Conservation (phyloP, 2,888 invertebrate species). For the Hirtodrosophila duncani region DNA sequence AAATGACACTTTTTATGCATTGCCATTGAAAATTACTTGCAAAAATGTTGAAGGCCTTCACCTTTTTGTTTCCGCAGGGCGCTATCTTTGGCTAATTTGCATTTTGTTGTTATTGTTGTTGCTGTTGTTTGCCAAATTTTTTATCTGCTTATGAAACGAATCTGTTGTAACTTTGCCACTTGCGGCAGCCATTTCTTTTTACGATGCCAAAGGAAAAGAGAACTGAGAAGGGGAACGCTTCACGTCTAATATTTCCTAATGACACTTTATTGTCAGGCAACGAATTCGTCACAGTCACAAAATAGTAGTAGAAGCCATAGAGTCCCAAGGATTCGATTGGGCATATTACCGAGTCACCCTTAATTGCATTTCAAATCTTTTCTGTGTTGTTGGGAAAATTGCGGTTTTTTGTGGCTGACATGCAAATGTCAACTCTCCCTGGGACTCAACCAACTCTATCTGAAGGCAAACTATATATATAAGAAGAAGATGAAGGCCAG, state of each 20-base stretch:
- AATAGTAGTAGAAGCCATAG: slow-evolving; percentile 5
- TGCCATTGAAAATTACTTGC: slow-evolving; percentile 58
- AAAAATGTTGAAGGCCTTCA: slow-evolving; percentile 50
- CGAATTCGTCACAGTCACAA: slow-evolving; percentile 67
- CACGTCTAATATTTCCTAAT: slow-evolving; percentile 57
- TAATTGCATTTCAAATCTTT: slow-evolving; percentile 27
- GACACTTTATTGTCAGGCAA: slow-evolving; percentile 49
- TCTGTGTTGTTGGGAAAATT: not conserved
- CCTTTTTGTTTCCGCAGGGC: slow-evolving; percentile 42
- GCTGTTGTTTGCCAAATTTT: slow-evolving; percentile 44
- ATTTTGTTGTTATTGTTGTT: slow-evolving; percentile 52
- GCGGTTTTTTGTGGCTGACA: not conserved
- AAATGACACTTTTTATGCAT: too few species aligned
- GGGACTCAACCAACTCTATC: too few species aligned
- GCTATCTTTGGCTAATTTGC: slow-evolving; percentile 61
- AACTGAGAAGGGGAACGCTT: not conserved
- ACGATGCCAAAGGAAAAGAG: slow-evolving; percentile 52
- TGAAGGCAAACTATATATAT: too few species aligned
- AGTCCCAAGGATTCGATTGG: slow-evolving; percentile 25
- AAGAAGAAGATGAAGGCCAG: too few species aligned
- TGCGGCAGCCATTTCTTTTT: slow-evolving; percentile 56
- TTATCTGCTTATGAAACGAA: slow-evolving; percentile 72
- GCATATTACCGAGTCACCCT: slow-evolving; percentile 33
- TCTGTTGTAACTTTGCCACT: slow-evolving; percentile 52
- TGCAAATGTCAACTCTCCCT: too few species aligned